Percentiles rank a stretch among this genome's conserved stretches.
Evolutionary conservation across 2,797 vertebrate genomes (phyloP).

Genomic region (Oreonectes daqikongensis): DNA sequence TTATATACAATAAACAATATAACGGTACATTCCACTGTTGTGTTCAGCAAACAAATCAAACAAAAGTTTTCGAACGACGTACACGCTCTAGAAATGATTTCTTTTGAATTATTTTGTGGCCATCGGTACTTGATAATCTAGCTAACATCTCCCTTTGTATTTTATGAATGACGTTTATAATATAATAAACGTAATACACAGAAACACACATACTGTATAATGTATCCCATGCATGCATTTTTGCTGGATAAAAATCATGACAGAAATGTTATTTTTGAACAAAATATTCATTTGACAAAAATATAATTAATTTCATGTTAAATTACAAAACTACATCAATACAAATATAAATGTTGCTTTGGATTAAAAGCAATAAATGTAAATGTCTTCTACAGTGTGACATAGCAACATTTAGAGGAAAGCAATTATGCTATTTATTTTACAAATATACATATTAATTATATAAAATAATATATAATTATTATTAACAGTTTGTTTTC

Average conservation of each 20-base stretch:
- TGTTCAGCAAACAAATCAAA: not conserved
- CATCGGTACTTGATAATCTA: not conserved
- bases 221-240: not conserved
- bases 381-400: too few relatives aligned
- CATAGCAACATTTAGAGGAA: too few relatives aligned
- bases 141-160: not conserved
- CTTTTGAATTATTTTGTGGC: too few relatives aligned
- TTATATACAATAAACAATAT: not conserved
- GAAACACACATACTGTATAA: not conserved
- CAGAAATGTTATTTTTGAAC: too few relatives aligned
- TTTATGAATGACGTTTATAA: not conserved
- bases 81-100: not conserved
- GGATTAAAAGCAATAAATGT: too few relatives aligned
- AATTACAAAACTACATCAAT: not conserved
- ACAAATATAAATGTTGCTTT: not conserved
- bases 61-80: not conserved
- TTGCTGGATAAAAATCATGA: not conserved
- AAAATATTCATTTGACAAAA: too few relatives aligned
- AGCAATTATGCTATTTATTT: too few relatives aligned
- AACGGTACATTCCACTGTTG: not conserved
- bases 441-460: too few relatives aligned
- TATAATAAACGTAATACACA: too few relatives aligned
- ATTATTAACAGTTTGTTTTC: too few relatives aligned
- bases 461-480: too few relatives aligned
- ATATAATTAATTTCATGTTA: too few relatives aligned